Evolutionary conservation across 2,113 vertebrate genomes (phyloP).

Genomic region (Aptenodytes forsteri): DNA sequence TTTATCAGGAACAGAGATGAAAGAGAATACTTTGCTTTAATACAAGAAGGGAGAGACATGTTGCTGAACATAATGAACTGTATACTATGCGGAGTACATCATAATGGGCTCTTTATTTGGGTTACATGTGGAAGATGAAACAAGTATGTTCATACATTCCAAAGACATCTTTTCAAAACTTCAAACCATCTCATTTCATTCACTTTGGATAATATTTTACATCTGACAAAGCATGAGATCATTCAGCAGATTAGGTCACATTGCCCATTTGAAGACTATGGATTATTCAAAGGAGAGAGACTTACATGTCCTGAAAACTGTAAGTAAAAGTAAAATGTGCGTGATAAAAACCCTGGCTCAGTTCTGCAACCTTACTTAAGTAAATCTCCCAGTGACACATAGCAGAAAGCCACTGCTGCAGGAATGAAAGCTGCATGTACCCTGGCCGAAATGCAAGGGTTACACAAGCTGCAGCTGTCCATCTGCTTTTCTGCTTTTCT

Average conservation of each 20-base stretch:
- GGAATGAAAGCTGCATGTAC: neutral
- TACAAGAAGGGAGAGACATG: conserved; percentile 34
- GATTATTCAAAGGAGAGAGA: conserved; percentile 48
- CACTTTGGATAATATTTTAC: conserved; percentile 35
- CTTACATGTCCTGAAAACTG: neutral
- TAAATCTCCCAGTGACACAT: neutral
- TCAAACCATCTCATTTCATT: conserved; percentile 41
- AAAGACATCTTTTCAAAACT: conserved; percentile 31
- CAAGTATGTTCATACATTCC: conserved; percentile 49
- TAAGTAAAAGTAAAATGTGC: neutral
- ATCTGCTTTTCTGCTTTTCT: neutral
- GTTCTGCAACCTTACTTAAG: neutral
- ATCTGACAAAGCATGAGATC: conserved; percentile 47
- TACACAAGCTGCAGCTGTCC: neutral
- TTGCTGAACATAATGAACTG: conserved; percentile 57
- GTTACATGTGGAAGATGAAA: conserved; percentile 63
- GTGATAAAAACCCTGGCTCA: neutral
- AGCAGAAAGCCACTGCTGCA: neutral
- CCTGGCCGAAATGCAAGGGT: neutral
- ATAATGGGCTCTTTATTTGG: conserved; percentile 55
- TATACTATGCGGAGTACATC: conserved; percentile 33
- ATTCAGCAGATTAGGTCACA: conserved; percentile 38
- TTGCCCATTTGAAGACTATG: conserved; percentile 36
- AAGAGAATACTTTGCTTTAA: conserved; percentile 64
- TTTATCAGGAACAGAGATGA: conserved; percentile 59